Evolutionary conservation across 2,888 invertebrate genomes (phyloP), one percentile per base, ranked within the genome.

Genomic region (Achlya flavicornis): DNA sequence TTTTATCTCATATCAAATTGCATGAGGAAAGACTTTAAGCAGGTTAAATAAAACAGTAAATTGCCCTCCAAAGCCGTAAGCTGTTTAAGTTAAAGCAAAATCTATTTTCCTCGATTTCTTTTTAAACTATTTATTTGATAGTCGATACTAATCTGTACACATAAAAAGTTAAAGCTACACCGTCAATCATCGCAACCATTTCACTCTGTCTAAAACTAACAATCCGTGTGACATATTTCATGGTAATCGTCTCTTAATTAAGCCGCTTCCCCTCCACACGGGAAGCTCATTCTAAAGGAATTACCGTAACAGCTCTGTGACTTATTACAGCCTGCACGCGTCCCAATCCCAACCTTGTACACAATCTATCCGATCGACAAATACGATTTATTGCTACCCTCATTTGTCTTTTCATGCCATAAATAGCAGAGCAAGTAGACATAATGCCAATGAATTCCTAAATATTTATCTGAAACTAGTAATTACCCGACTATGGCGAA

Each of bases 221-320:
- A 48, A 48, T 48, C 48, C 48, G 48, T 16, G 48, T 48, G 16
- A 16, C 16, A 48, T 48, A 48, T 48, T 48, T 48, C 48, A 48
- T 48, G 14, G 48, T 48, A 48, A 48, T 48, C n/a, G 48, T 48
- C 48, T 48, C 16, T 16, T 48, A 48, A 3, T 48, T 48, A 48
- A 48, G 48, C 0, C 43, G 14, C 43, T 7, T 7, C 16, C 48
- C 48, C 16, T 4, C 8, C 16, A 10, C 53, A 3, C 16, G 19
- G 48, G 16, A 48, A 53, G 53, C 10, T 19, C 19, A 10, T 16
- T 10, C 46, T 8, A 10, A 19, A 19, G 53, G 53, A 53, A 53
- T 53, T 53, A 53, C 53, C 53, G 53, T 16, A 53, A 19, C 16
- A 53, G 19, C 53, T 10, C 10, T 3, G 19, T 19, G 19, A 53